Evolutionary conservation across 2,888 invertebrate species (phyloP).

Genomic region (Lycophotia porphyrea): DNA sequence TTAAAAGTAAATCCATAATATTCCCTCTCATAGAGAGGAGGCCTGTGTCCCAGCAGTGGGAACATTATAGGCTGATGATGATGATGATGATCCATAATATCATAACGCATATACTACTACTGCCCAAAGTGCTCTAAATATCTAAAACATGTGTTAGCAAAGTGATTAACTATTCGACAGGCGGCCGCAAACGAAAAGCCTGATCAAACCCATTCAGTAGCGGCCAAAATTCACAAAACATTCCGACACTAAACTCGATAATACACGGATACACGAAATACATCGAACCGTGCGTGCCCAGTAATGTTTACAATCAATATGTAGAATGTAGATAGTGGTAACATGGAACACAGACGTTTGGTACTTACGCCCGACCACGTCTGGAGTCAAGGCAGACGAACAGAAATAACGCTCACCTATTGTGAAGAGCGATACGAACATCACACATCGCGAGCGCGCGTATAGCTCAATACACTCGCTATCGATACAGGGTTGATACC

Average conservation of each 20-base stretch:
- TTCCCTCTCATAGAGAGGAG: no score
- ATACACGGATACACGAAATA: slow-evolving; percentile 48
- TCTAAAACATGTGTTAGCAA: slow-evolving; percentile 45
- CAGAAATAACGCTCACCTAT: slow-evolving; percentile 87
- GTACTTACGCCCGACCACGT: slow-evolving; percentile 64
- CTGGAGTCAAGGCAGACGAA: slow-evolving; percentile 79
- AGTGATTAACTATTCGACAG: slow-evolving; percentile 34
- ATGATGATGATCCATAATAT: neutral
- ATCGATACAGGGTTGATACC: slow-evolving; percentile 57
- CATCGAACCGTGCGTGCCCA: slow-evolving; percentile 54
- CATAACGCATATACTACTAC: neutral
- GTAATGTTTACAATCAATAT: slow-evolving; percentile 65
- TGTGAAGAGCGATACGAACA: slow-evolving; percentile 79
- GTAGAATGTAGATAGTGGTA: slow-evolving; percentile 64
- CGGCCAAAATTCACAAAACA: slow-evolving; percentile 38
- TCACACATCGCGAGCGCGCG: slow-evolving; percentile 73
- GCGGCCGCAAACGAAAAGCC: slow-evolving; percentile 39
- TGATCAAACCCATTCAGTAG: slow-evolving; percentile 31
- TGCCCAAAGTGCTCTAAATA: slow-evolving; percentile 9
- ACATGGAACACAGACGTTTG: slow-evolving; percentile 56
- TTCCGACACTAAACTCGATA: slow-evolving; percentile 23
- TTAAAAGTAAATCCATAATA: accelerated
- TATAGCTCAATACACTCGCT: slow-evolving; percentile 68
- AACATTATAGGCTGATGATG: no score
- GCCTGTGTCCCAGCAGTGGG: no score